These are phyloP conservation scores for Platycheirus rosarum DNA, from an alignment of 2,888 invertebrate genomes.

Conservation along the genomic window DNA sequence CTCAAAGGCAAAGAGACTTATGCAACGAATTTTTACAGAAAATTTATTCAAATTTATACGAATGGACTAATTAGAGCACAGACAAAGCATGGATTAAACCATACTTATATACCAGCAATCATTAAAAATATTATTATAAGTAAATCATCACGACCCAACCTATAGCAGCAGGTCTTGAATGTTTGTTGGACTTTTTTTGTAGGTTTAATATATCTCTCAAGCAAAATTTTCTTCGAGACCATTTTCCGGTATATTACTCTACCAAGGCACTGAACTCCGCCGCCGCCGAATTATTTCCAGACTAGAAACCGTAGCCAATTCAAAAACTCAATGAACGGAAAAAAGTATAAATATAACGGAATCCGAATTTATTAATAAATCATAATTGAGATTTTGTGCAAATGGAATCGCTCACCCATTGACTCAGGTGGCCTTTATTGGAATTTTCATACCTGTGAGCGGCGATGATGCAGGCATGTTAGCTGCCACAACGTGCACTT, in stretches of 20 bases:
- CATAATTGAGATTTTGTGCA: constrained; percentile 73
- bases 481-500: constrained; percentile 51
- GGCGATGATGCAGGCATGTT: neutral
- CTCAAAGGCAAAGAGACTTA: constrained; percentile 25
- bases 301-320: constrained; percentile 23
- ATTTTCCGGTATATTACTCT: constrained; percentile 65
- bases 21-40: constrained; percentile 51
- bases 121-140: constrained; percentile 50
- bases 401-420: constrained; percentile 72
- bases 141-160: constrained; percentile 69
- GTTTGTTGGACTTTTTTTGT: constrained; percentile 10
- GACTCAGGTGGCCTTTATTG: constrained; percentile 73
- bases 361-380: constrained; percentile 72
- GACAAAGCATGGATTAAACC: constrained; percentile 14
- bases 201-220: neutral
- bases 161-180: constrained; percentile 40
- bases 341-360: constrained; percentile 13
- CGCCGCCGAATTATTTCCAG: neutral
- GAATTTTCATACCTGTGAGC: constrained; percentile 56
- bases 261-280: constrained; percentile 14
- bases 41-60: constrained; percentile 71
- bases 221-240: constrained; percentile 40
- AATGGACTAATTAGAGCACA: constrained; percentile 63
- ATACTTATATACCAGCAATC: constrained; percentile 6
- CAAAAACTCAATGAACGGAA: constrained; percentile 26